Conservation (phyloP, 2,797 vertebrate genomes). For the Crax fasciolata region DNA sequence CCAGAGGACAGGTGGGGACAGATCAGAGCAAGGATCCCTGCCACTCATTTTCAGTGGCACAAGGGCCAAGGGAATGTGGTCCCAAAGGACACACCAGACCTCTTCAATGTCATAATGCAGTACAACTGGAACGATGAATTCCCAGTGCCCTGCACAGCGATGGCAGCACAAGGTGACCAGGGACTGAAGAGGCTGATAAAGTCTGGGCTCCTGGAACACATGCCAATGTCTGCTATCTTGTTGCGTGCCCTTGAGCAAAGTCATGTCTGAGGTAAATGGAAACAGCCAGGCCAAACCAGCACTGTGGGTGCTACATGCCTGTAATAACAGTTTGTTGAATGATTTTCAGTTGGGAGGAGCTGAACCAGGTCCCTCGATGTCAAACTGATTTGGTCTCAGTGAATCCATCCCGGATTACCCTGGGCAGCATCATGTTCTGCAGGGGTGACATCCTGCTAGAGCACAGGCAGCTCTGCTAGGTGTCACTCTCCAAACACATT, state of each 20-base stretch:
- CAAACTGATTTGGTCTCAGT: background rate
- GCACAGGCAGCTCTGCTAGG: background rate
- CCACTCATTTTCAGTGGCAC: rapidly evolving
- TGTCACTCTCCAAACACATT: background rate
- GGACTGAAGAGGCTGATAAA: background rate
- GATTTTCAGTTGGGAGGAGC: constrained; percentile 15
- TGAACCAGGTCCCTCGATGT: background rate
- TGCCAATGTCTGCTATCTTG: background rate
- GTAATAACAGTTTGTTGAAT: background rate
- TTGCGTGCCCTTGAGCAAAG: constrained; percentile 42
- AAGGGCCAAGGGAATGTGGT: background rate
- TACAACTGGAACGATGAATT: background rate
- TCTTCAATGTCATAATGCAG: background rate
- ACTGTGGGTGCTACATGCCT: background rate
- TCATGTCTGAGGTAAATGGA: background rate
- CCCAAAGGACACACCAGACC: background rate
- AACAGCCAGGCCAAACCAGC: background rate
- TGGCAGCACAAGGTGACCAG: constrained; percentile 1
- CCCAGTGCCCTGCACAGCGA: background rate
- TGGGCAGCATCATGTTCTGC: background rate
- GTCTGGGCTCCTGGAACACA: rapidly evolving
- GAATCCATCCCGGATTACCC: background rate
- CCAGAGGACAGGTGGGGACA: background rate
- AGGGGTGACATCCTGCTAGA: background rate
- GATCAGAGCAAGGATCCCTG: background rate